These are phyloP conservation scores for Tetrao urogallus DNA, from an alignment of 2,113 vertebrate species.

Conservation along the genomic window DNA sequence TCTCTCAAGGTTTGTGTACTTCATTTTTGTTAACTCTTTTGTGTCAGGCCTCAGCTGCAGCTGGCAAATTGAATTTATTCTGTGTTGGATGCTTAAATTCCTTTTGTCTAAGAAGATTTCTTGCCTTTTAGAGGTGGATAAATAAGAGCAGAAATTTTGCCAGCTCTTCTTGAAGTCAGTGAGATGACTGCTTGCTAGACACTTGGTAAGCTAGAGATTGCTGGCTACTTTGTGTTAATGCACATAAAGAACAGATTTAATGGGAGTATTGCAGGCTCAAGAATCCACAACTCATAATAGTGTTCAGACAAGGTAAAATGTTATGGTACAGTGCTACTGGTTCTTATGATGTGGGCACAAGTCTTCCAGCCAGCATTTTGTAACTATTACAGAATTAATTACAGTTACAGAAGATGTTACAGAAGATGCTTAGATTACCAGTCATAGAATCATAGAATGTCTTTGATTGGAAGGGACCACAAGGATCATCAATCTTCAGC, in stretches of 20 bases:
- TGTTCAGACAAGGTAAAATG: neutral
- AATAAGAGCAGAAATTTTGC: neutral
- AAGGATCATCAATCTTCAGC: too few relatives aligned
- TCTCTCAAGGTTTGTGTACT: neutral
- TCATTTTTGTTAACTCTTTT: neutral
- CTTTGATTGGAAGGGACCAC: too few relatives aligned
- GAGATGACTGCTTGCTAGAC: neutral
- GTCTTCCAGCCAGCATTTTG: neutral
- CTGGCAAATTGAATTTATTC: neutral
- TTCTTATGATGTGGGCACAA: neutral
- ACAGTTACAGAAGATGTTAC: too few relatives aligned
- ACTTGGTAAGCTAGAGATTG: neutral
- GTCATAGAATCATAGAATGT: too few relatives aligned
- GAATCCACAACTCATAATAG: neutral
- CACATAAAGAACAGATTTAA: neutral
- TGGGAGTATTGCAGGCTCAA: neutral
- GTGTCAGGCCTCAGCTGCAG: neutral
- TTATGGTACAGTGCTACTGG: neutral
- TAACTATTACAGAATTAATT: too few relatives aligned
- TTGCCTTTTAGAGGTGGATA: neutral
- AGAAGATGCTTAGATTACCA: neutral
- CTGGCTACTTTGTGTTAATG: neutral
- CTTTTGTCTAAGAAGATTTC: constrained; percentile 7
- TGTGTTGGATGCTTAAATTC: neutral
- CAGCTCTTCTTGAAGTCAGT: constrained; percentile 3